phyloP scores from a whole-genome alignment of 2,113 vertebrate genomes.

The Willisornis vidua region DNA sequence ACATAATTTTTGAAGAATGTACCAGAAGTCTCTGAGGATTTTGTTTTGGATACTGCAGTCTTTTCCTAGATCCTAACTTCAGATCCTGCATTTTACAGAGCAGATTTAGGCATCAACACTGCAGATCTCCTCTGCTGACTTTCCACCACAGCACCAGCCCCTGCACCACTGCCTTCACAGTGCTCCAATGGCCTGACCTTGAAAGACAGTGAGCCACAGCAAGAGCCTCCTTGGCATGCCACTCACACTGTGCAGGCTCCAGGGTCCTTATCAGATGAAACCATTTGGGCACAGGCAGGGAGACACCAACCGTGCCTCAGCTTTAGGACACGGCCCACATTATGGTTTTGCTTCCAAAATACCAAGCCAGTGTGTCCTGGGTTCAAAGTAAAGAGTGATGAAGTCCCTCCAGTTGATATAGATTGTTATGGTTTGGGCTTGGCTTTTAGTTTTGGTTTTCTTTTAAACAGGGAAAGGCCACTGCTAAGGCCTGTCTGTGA shows the following conservation, averaged over 20 bases:
- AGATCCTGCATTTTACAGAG: background rate
- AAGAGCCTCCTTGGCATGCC: background rate
- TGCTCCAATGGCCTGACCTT: background rate
- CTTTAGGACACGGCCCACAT: background rate
- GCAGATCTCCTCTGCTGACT: background rate
- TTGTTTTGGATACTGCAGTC: background rate
- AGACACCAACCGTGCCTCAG: background rate
- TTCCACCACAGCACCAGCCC: background rate
- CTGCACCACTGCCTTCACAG: background rate
- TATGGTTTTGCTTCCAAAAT: background rate
- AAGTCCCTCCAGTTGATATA: background rate
- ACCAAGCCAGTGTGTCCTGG: background rate
- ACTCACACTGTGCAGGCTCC: background rate
- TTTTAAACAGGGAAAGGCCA: background rate
- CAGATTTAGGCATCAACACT: rapidly evolving
- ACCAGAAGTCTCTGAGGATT: background rate
- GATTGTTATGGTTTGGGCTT: background rate
- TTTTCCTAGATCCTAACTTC: background rate
- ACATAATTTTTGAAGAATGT: background rate
- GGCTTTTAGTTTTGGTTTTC: background rate
- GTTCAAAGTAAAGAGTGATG: background rate
- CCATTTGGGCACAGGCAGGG: background rate
- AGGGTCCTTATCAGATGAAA: background rate
- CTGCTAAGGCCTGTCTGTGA: background rate
- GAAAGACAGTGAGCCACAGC: background rate